phyloP scores from a whole-genome alignment of 2,797 vertebrate species.

The Ictinia mississippiensis region DNA sequence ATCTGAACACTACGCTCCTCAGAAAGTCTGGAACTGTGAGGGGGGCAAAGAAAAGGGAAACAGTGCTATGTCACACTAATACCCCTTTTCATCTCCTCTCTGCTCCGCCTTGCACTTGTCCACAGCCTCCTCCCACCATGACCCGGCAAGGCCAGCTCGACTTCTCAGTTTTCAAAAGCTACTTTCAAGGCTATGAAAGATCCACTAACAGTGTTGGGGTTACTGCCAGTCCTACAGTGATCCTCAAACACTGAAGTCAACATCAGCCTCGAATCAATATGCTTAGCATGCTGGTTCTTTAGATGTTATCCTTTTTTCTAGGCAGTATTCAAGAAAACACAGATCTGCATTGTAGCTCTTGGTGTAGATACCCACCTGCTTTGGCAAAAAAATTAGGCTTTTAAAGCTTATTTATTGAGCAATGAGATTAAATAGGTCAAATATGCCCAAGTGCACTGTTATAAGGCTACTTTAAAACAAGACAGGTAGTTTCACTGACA shows the following conservation, averaged over 20 bases:
- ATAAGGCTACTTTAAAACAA: background rate
- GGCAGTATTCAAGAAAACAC: background rate
- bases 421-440: background rate
- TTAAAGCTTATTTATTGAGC: background rate
- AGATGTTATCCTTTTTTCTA: background rate
- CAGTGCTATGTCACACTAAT: background rate
- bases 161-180: background rate
- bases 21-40: fast-evolving
- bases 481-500: background rate
- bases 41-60: background rate
- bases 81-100: background rate
- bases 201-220: background rate
- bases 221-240: background rate
- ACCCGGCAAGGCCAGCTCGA: background rate
- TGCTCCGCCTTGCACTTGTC: background rate
- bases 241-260: background rate
- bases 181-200: background rate
- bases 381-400: background rate
- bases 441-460: background rate
- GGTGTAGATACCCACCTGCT: background rate
- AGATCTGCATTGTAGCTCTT: background rate
- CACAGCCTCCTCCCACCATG: background rate
- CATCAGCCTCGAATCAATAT: background rate
- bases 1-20: background rate
- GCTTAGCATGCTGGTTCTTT: background rate